Percentiles rank a stretch among this genome's conserved stretches.
These are phyloP conservation scores for Endotricha flammealis DNA, from an alignment of 2,888 invertebrate species.

Conservation along the genomic window DNA sequence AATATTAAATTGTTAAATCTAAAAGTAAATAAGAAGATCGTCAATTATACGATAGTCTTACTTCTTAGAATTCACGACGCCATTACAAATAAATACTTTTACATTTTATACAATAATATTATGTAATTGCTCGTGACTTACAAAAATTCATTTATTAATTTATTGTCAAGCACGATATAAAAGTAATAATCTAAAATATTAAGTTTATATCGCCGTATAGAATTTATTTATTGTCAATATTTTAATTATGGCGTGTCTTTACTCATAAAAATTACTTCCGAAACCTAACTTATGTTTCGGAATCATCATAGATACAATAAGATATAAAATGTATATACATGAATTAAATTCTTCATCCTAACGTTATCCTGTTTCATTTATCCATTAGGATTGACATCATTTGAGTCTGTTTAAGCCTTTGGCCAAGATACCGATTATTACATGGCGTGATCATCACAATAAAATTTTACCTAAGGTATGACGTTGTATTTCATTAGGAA, in stretches of 20 bases:
- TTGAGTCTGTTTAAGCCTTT: too few species aligned
- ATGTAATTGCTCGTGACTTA: conserved; percentile 5
- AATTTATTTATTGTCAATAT: conserved; percentile 42
- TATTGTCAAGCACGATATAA: conserved; percentile 45
- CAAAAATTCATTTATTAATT: conserved; percentile 16
- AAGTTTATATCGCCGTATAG: neutral
- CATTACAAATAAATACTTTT: neutral
- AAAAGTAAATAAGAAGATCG: conserved; percentile 19
- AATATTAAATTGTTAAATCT: conserved; percentile 15
- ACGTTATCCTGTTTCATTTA: too few species aligned
- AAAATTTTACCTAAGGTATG: too few species aligned
- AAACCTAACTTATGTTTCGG: conserved; percentile 12
- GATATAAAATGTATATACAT: neutral
- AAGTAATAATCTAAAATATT: conserved; percentile 21
- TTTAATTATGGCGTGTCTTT: conserved; percentile 28
- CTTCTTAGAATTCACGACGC: too few species aligned
- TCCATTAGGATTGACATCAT: too few species aligned
- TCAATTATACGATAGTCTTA: neutral
- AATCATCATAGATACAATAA: conserved; percentile 16
- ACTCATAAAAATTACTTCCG: conserved; percentile 8
- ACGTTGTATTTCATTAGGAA: too few species aligned
- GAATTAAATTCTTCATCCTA: too few species aligned
- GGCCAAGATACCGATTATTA: too few species aligned
- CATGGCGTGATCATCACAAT: too few species aligned
- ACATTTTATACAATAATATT: conserved; percentile 18